These are phyloP conservation scores for Cotesia congregata DNA, from an alignment of 2,888 invertebrate species.

Conservation along the genomic window DNA sequence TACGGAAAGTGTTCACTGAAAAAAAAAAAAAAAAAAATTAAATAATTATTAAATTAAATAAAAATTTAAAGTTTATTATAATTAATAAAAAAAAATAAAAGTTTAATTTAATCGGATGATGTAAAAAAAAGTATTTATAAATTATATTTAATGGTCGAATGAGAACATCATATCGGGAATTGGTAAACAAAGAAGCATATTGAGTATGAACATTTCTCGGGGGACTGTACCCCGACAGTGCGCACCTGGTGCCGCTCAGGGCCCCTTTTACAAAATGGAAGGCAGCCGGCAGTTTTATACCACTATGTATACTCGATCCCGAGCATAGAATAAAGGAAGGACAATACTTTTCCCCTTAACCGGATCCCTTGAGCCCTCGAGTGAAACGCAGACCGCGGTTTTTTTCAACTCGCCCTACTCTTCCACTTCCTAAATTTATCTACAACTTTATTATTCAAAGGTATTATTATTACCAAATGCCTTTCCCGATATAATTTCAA, in stretches of 20 bases:
- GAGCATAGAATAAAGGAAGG: slow-evolving; percentile 59
- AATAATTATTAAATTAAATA: slow-evolving; percentile 9
- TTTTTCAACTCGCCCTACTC: neutral
- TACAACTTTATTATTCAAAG: neutral
- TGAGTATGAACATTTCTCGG: slow-evolving; percentile 61
- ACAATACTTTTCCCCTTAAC: slow-evolving; percentile 64
- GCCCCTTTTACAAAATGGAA: slow-evolving; percentile 64
- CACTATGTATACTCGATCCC: slow-evolving; percentile 52
- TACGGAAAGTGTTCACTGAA: slow-evolving; percentile 97
- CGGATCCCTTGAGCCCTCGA: neutral
- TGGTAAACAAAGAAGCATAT: slow-evolving; percentile 61
- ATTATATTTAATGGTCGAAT: slow-evolving; percentile 11
- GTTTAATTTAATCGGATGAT: slow-evolving; percentile 20
- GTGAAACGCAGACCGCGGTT: neutral
- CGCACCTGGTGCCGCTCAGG: slow-evolving; percentile 62
- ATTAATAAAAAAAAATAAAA: slow-evolving; percentile 19
- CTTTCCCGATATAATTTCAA: slow-evolving; percentile 14
- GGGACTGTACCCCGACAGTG: slow-evolving; percentile 65
- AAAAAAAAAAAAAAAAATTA: slow-evolving; percentile 67
- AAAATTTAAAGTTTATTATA: neutral
- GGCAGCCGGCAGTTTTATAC: slow-evolving; percentile 29
- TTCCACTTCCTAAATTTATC: neutral
- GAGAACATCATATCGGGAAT: slow-evolving; percentile 36
- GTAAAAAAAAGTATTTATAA: neutral
- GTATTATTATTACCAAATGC: neutral